Evolutionary conservation across 1,140 invertebrate species (phyloP).

Genomic region (Cydia strobilella): DNA sequence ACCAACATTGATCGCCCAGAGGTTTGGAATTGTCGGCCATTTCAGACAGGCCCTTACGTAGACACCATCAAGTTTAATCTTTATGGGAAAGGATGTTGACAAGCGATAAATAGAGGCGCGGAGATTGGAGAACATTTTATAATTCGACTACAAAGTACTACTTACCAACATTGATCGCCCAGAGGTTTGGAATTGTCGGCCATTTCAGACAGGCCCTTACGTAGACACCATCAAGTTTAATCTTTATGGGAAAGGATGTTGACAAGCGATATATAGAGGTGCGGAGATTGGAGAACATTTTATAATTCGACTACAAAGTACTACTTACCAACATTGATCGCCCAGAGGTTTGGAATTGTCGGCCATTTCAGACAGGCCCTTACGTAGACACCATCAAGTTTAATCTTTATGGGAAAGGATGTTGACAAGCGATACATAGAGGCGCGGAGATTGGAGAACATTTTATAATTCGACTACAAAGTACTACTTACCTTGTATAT

Average conservation of each 20-base stretch:
- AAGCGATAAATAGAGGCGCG: not conserved
- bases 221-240: slow-evolving; percentile 18
- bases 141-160: not conserved
- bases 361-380: not conserved
- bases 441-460: not conserved
- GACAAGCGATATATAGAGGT: not conserved
- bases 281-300: not conserved
- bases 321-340: not conserved
- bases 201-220: too few species aligned
- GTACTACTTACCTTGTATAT: not conserved
- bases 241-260: not conserved
- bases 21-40: not conserved
- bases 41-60: too few species aligned
- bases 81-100: not conserved
- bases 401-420: not conserved
- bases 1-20: not conserved
- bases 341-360: not conserved
- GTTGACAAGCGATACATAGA: not conserved
- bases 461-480: not conserved
- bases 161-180: not conserved
- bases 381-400: slow-evolving; percentile 20
- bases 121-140: not conserved
- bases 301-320: not conserved
- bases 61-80: slow-evolving; percentile 16
- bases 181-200: not conserved